A percentile compares a stretch with the other conserved stretches of the same genome.
These are phyloP conservation scores for Amazona finschi DNA, from an alignment of 2,797 vertebrate genomes.

Conservation along the genomic window DNA sequence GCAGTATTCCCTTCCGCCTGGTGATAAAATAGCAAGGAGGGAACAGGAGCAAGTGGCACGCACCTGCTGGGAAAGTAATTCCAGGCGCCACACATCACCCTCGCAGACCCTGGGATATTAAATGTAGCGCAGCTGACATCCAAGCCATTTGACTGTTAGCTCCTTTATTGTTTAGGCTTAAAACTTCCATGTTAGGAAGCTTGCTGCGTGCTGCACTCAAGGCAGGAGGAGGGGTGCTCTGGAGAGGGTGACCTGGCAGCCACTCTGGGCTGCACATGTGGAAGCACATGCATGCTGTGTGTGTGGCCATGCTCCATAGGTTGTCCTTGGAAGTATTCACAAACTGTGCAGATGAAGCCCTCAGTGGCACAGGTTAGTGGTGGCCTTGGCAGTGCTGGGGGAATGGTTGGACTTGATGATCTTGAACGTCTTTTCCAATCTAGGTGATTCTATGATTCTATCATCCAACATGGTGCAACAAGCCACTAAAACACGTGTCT, in stretches of 20 bases:
- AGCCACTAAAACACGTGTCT: accelerated
- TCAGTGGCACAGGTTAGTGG: background rate
- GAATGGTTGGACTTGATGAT: background rate
- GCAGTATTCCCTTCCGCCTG: background rate
- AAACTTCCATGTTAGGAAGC: background rate
- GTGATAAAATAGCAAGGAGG: background rate
- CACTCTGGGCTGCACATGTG: accelerated
- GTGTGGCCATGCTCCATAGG: background rate
- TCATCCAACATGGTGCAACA: background rate
- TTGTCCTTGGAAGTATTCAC: background rate
- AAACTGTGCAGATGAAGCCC: background rate
- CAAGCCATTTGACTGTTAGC: background rate
- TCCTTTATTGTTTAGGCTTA: background rate
- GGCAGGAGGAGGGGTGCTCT: background rate
- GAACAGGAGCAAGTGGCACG: background rate
- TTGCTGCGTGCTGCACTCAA: background rate
- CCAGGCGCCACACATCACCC: background rate
- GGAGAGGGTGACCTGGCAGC: accelerated
- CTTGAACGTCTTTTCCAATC: background rate
- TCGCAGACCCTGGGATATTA: background rate
- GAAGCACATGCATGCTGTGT: accelerated
- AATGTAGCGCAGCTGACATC: background rate
- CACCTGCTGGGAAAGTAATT: background rate
- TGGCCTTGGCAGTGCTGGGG: background rate
- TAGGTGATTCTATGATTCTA: background rate